Evolutionary conservation across 2,888 invertebrate species (phyloP).

Genomic region (Macaria notata): DNA sequence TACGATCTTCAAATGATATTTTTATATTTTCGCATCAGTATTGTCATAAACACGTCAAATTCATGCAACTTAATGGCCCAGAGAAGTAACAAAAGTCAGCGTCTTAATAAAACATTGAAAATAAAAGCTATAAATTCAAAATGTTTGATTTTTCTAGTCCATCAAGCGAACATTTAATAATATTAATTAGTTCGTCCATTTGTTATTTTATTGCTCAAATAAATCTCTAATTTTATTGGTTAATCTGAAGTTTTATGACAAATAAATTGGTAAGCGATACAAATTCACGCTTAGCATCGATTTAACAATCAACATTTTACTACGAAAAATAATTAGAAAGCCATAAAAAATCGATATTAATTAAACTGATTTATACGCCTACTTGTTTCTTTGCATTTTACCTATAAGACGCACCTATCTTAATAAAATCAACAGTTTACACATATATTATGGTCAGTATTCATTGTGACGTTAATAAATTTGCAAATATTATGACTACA

Average conservation of each 20-base stretch:
- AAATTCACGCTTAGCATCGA: slow-evolving; percentile 24
- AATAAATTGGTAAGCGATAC: slow-evolving; percentile 26
- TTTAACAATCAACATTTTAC: slow-evolving; percentile 26
- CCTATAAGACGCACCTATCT: too few species aligned
- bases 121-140: slow-evolving; percentile 13
- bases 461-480: too few species aligned
- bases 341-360: slow-evolving; percentile 27
- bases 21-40: slow-evolving; percentile 1
- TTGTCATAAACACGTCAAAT: slow-evolving; percentile 15
- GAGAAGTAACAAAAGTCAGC: slow-evolving; percentile 11
- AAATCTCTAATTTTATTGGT: slow-evolving; percentile 17
- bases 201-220: slow-evolving; percentile 18
- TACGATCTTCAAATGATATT: slow-evolving; percentile 2
- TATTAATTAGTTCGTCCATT: slow-evolving; percentile 22
- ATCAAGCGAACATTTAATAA: slow-evolving; percentile 17
- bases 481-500: too few species aligned
- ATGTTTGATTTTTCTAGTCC: slow-evolving; percentile 6
- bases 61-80: slow-evolving; percentile 10
- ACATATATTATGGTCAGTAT: too few species aligned
- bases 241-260: slow-evolving; percentile 17
- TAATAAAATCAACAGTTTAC: too few species aligned
- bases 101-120: slow-evolving; percentile 12
- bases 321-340: slow-evolving; percentile 24
- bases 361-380: too few species aligned
- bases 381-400: too few species aligned